Conservation (phyloP, 2,797 vertebrate species). For the Aplochiton taeniatus region DNA sequence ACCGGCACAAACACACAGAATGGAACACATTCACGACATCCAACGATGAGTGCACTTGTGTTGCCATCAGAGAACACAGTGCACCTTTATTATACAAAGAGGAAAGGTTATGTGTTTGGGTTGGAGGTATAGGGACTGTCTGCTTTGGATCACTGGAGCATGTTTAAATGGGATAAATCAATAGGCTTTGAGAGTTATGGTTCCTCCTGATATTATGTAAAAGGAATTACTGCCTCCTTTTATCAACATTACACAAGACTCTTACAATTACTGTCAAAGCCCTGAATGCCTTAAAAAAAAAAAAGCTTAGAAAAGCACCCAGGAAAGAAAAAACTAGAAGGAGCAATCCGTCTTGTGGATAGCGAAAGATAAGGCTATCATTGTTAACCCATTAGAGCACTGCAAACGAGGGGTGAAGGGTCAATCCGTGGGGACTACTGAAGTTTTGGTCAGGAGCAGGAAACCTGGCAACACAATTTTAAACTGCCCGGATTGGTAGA, state of each 20-base stretch:
- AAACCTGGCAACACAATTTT: slow-evolving; percentile 37
- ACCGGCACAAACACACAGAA: slow-evolving; percentile 34
- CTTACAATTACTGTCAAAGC: background rate
- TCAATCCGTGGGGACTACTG: slow-evolving; percentile 31
- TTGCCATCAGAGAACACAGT: slow-evolving; percentile 48
- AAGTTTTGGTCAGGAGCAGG: slow-evolving; percentile 44
- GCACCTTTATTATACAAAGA: slow-evolving; percentile 31
- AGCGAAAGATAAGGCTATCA: slow-evolving; percentile 53
- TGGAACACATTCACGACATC: slow-evolving; percentile 61
- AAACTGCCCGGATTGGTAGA: slow-evolving; percentile 15
- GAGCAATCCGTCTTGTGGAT: slow-evolving; percentile 55
- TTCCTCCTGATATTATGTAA: no score
- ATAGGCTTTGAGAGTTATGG: no score
- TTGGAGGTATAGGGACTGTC: slow-evolving; percentile 41
- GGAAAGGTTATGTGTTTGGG: slow-evolving; percentile 22
- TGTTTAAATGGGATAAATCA: no score
- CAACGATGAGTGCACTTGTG: slow-evolving; percentile 51
- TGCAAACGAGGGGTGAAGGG: slow-evolving; percentile 35
- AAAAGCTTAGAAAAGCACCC: slow-evolving; percentile 8
- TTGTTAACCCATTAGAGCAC: slow-evolving; percentile 40
- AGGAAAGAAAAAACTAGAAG: slow-evolving; percentile 34
- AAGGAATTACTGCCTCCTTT: no score
- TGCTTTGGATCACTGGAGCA: background rate
- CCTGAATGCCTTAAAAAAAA: background rate
- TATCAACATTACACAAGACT: no score